Conservation (phyloP, 2,888 invertebrate species). For the Quadriops clusia region DNA sequence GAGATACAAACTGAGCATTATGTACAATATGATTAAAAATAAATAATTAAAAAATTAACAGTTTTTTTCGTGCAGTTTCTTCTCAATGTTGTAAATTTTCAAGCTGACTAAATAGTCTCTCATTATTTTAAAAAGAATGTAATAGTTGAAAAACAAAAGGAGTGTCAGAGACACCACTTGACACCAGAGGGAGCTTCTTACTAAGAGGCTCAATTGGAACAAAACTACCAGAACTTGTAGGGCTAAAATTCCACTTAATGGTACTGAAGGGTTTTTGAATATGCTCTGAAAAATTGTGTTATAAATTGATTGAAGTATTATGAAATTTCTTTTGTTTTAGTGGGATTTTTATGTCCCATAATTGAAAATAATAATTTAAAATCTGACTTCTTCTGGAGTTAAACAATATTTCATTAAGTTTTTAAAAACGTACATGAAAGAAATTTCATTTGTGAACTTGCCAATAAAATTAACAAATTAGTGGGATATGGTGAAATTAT, state of each 20-base stretch:
- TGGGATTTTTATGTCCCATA: too few species aligned
- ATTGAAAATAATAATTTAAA: too few species aligned
- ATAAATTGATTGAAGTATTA: too few species aligned
- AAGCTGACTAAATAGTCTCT: slow-evolving; percentile 78
- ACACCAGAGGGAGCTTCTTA: slow-evolving; percentile 82
- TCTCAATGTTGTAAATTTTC: slow-evolving; percentile 66
- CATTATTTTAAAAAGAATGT: slow-evolving; percentile 78
- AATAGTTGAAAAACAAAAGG: slow-evolving; percentile 81
- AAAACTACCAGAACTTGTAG: slow-evolving; percentile 59
- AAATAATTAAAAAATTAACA: slow-evolving; percentile 1
- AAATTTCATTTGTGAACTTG: too few species aligned
- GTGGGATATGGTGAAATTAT: too few species aligned
- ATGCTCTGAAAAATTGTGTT: slow-evolving; percentile 58
- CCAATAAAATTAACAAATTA: too few species aligned
- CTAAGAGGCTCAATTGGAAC: slow-evolving; percentile 65
- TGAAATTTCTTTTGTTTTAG: too few species aligned
- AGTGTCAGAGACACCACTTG: slow-evolving; percentile 77
- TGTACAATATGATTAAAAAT: not conserved
- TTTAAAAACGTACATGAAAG: too few species aligned
- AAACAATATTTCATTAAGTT: too few species aligned
- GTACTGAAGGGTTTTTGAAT: slow-evolving; percentile 73
- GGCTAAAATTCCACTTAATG: slow-evolving; percentile 61
- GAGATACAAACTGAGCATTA: not conserved
- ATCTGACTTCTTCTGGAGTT: too few species aligned
- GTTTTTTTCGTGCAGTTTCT: slow-evolving; percentile 56